Evolutionary conservation across 1,140 invertebrate genomes (phyloP), one percentile per base, ranked within the genome.

Genomic region (Maconellicoccus hirsutus): DNA sequence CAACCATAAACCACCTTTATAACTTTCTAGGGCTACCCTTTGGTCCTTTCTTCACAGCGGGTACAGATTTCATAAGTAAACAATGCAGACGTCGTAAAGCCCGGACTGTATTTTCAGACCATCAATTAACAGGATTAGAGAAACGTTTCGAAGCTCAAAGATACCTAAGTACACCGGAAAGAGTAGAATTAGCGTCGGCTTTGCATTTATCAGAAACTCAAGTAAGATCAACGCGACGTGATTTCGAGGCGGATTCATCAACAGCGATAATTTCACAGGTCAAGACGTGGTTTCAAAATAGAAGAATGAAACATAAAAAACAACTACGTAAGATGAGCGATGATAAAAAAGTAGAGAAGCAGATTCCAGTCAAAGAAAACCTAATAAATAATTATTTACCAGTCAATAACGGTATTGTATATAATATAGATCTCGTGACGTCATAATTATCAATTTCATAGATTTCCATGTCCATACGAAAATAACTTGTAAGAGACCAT

Each of bases 271-370:
- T n/a, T 7, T 69, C 10, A 29, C 75, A 86, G 84, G 94, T 97
- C 61, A 98, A 97, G 83, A 97, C 94, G 33, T 98, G 95, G 96
- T 98, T 98, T 81, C 95, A 98, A 81, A 98, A 98, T 80, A 81
- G 94, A 16, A 82, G 94, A 74, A 98, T 98, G 94, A 98, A 98
- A 77, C 94, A 97, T 79, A 98, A 98, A 83, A 98, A 98, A 78
- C 90, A 96, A 77, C 83, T 96, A 76, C 82, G 92, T 71, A 90
- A 90, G 77, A 75, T 85, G 22, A 83, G 80, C 52, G 86, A 85
- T n/a, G 83, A 83, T 19, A 82, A 80, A 72, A 70, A 23, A 25
- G 29, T 29, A 4, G 61, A 26, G 1, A 66, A 66, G 25, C 61
- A 66, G 19, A 66, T 26, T 25, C 61, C 61, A 59, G n/a, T 25